Percentiles rank a stretch among this genome's conserved stretches.
These are phyloP conservation scores for Ischnus inquisitorius DNA, from an alignment of 2,888 invertebrate genomes.

Conservation along the genomic window DNA sequence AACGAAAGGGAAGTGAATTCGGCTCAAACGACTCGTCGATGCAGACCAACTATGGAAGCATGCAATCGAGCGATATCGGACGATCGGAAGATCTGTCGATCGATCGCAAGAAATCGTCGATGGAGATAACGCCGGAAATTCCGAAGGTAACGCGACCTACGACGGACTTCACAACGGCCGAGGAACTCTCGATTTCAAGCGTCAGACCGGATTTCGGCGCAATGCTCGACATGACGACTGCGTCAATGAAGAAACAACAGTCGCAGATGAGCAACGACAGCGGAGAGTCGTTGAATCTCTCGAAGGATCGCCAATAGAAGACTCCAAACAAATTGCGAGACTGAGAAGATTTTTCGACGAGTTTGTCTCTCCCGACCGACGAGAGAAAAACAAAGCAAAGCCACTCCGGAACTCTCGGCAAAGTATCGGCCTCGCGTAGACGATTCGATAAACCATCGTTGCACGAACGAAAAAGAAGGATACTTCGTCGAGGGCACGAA, in stretches of 20 bases:
- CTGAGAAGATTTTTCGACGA: neutral
- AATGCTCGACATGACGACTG: slow-evolving; percentile 82
- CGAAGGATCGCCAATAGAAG: slow-evolving; percentile 80
- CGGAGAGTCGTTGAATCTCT: slow-evolving; percentile 82
- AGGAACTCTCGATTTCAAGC: slow-evolving; percentile 80
- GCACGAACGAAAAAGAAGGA: neutral
- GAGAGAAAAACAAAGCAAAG: neutral
- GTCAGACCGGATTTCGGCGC: slow-evolving; percentile 77
- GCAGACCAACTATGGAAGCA: slow-evolving; percentile 69
- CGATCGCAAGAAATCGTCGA: slow-evolving; percentile 62
- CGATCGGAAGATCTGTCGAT: slow-evolving; percentile 66
- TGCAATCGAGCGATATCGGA: slow-evolving; percentile 41
- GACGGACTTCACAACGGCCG: slow-evolving; percentile 73
- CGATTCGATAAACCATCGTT: neutral
- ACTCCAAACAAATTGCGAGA: neutral
- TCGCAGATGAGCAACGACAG: slow-evolving; percentile 74
- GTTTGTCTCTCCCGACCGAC: neutral
- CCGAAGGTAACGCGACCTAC: slow-evolving; percentile 67
- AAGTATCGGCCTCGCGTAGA: neutral
- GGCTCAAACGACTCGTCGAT: slow-evolving; percentile 74
- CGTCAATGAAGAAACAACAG: slow-evolving; percentile 76
- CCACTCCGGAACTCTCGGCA: neutral
- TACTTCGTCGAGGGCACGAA: neutral
- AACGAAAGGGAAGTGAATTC: slow-evolving; percentile 67
- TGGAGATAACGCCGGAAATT: slow-evolving; percentile 53